A percentile compares a stretch with the other conserved stretches of the same genome.
These are phyloP conservation scores for Lithobates pipiens DNA, from an alignment of 2,797 vertebrate species.

Conservation along the genomic window DNA sequence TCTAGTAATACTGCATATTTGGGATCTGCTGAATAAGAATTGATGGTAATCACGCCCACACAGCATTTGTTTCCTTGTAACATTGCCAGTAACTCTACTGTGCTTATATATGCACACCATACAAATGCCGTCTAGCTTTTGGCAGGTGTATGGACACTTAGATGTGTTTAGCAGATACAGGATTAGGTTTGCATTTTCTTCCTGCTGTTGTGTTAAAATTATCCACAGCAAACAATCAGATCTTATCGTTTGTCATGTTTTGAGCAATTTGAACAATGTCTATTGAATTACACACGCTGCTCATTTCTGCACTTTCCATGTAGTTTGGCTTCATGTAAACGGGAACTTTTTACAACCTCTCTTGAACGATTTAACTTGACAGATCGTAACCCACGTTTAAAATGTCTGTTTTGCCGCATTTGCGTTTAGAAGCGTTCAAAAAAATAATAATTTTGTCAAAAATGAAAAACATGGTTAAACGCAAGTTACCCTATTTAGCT, in stretches of 20 bases:
- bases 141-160: no score
- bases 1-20: slow-evolving; percentile 24
- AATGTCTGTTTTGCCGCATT: no score
- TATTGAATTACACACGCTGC: background rate
- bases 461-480: no score
- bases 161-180: background rate
- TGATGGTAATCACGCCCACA: slow-evolving; percentile 17
- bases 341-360: no score
- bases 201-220: background rate
- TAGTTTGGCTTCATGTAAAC: background rate
- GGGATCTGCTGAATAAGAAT: background rate
- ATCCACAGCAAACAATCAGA: background rate
- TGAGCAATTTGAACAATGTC: background rate
- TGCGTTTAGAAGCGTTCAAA: no score
- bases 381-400: no score
- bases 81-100: no score
- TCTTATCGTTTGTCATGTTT: background rate
- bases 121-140: background rate
- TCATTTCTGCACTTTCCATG: background rate
- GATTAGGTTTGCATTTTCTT: background rate
- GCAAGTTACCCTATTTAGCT: no score
- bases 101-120: background rate
- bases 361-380: no score
- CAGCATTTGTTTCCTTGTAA: background rate
- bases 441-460: no score